These are phyloP conservation scores for Acronicta alni DNA, from an alignment of 2,888 invertebrate species.

Conservation along the genomic window DNA sequence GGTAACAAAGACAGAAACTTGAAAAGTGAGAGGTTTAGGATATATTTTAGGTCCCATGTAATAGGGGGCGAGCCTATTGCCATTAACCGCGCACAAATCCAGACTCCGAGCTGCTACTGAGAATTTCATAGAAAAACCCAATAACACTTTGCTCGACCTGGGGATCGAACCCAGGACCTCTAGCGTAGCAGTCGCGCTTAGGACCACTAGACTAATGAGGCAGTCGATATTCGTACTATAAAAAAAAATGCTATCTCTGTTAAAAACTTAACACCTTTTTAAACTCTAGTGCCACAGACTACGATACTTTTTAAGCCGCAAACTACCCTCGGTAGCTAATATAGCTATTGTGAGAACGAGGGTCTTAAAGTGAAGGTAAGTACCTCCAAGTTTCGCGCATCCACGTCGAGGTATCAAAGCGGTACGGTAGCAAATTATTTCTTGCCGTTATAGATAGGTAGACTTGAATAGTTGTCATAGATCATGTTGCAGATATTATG, in stretches of 20 bases:
- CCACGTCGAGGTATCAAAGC: conserved; percentile 35
- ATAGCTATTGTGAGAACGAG: conserved; percentile 26
- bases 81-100: conserved; percentile 5
- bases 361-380: conserved; percentile 21
- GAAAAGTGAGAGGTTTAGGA: too few species aligned
- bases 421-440: conserved; percentile 40
- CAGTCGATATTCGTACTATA: too few species aligned
- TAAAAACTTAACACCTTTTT: too few species aligned
- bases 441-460: conserved; percentile 31
- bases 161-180: too few species aligned
- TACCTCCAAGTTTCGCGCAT: conserved; percentile 44
- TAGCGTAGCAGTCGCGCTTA: too few species aligned
- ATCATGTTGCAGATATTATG: conserved; percentile 11
- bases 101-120: too few species aligned
- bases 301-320: conserved; percentile 24
- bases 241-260: too few species aligned
- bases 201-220: too few species aligned
- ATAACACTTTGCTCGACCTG: too few species aligned
- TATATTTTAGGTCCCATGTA: neutral
- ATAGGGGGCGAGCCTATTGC: conserved; percentile 33
- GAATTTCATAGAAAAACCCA: too few species aligned
- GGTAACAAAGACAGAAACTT: too few species aligned
- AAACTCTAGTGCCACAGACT: neutral
- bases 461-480: conserved; percentile 30
- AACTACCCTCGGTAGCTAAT: conserved; percentile 37